A percentile compares a stretch with the other conserved stretches of the same genome.
phyloP scores from a whole-genome alignment of 2,888 invertebrate genomes.

The Caenorhabditis afra region DNA sequence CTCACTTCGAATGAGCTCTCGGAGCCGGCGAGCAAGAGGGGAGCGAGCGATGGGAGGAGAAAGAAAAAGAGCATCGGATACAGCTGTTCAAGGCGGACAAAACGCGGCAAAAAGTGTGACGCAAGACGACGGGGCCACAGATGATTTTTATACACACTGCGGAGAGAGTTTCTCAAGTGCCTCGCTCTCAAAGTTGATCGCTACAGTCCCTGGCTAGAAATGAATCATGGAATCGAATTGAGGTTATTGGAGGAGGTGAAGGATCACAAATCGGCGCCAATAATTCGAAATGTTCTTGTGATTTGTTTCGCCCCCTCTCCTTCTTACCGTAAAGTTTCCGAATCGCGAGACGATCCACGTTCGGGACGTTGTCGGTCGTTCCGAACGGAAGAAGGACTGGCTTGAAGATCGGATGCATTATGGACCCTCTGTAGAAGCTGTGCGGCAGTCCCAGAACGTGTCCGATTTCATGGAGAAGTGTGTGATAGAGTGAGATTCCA shows the following conservation, averaged over 20 bases:
- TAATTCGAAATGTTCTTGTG: background rate
- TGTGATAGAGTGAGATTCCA: constrained; percentile 63
- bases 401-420: constrained; percentile 76
- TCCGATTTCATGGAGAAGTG: constrained; percentile 76
- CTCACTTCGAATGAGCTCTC: background rate
- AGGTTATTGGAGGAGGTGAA: too few species aligned
- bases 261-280: too few species aligned
- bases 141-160: too few species aligned
- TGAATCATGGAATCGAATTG: too few species aligned
- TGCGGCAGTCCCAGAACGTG: constrained; percentile 76
- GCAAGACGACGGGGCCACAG: too few species aligned
- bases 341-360: constrained; percentile 64
- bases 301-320: constrained; percentile 9
- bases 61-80: background rate
- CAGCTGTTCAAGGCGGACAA: too few species aligned
- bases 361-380: constrained; percentile 61
- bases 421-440: constrained; percentile 70
- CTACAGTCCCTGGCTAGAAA: too few species aligned
- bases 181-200: too few species aligned
- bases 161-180: too few species aligned
- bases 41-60: background rate
- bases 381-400: constrained; percentile 63
- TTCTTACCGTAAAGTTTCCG: constrained; percentile 71
- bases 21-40: background rate
- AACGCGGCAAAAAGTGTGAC: too few species aligned